These are phyloP conservation scores for Cyprinus carpio DNA, from an alignment of 2,113 vertebrate species.

Conservation along the genomic window DNA sequence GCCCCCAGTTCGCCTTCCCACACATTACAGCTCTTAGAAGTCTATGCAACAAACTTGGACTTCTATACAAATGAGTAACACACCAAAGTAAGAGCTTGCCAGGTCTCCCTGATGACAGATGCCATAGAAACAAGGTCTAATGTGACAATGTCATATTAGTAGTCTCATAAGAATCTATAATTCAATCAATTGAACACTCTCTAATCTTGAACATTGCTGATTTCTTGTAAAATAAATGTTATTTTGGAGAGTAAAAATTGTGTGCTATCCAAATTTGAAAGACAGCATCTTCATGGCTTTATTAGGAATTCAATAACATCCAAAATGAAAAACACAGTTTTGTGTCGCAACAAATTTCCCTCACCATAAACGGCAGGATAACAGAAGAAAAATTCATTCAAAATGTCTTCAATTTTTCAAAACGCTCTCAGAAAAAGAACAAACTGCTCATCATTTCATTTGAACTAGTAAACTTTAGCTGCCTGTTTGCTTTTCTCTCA, in stretches of 20 bases:
- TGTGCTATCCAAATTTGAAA: not conserved
- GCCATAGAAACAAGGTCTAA: conserved; percentile 45
- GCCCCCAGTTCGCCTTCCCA: not conserved
- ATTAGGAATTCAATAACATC: conserved; percentile 23
- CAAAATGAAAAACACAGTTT: not conserved
- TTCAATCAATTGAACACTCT: conserved; percentile 12
- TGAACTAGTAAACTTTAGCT: conserved; percentile 30
- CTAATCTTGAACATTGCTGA: conserved; percentile 14
- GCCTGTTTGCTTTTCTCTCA: conserved; percentile 1
- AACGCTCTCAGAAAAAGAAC: conserved; percentile 22
- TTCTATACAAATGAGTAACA: not conserved
- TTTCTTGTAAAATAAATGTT: conserved; percentile 17
- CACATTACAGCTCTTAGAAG: conserved; percentile 19
- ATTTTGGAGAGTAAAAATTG: not conserved
- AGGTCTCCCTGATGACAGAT: conserved; percentile 39
- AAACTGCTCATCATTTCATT: conserved; percentile 47
- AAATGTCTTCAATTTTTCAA: not conserved
- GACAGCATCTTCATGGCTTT: not conserved
- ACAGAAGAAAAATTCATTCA: conserved; percentile 14
- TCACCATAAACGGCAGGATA: conserved; percentile 33
- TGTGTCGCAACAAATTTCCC: conserved; percentile 18
- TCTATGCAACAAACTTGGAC: conserved; percentile 25
- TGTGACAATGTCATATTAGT: conserved; percentile 16
- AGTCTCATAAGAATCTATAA: not conserved
- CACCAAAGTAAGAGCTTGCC: conserved; percentile 17